Conservation (phyloP, 2,113 vertebrate genomes). For the Passerina amoena region DNA sequence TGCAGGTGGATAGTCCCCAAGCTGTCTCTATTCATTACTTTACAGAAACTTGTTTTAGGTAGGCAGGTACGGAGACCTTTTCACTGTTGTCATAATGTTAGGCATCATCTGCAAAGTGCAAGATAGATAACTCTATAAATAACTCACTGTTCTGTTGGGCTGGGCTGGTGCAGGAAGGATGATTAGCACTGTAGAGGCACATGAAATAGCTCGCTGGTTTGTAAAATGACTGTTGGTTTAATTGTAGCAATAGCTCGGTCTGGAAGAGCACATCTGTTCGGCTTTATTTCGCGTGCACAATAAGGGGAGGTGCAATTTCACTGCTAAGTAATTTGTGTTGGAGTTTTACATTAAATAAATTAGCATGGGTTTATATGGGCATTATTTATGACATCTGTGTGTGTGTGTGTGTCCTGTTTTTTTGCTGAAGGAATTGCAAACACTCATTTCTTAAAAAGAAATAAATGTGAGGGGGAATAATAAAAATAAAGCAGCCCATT, state of each 20-base stretch:
- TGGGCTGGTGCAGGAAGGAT: background rate
- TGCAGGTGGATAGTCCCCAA: conserved; percentile 86
- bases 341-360: conserved; percentile 66
- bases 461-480: background rate
- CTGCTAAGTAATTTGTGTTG: conserved; percentile 25
- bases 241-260: conserved; percentile 40
- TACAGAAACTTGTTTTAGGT: conserved; percentile 84
- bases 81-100: conserved; percentile 87
- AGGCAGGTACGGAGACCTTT: conserved; percentile 91
- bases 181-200: background rate
- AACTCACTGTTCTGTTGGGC: background rate
- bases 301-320: conserved; percentile 52
- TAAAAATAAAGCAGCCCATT: conserved; percentile 9
- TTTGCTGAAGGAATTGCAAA: background rate
- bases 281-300: background rate
- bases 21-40: conserved; percentile 98
- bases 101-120: conserved; percentile 74
- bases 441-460: background rate
- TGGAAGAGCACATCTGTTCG: conserved; percentile 59
- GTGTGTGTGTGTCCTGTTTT: background rate
- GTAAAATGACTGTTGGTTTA: conserved; percentile 62
- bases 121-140: conserved; percentile 72
- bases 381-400: conserved; percentile 30
- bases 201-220: conserved; percentile 49
- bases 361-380: conserved; percentile 52